Conservation (phyloP, 2,797 vertebrate genomes). For the Alectoris magna region DNA sequence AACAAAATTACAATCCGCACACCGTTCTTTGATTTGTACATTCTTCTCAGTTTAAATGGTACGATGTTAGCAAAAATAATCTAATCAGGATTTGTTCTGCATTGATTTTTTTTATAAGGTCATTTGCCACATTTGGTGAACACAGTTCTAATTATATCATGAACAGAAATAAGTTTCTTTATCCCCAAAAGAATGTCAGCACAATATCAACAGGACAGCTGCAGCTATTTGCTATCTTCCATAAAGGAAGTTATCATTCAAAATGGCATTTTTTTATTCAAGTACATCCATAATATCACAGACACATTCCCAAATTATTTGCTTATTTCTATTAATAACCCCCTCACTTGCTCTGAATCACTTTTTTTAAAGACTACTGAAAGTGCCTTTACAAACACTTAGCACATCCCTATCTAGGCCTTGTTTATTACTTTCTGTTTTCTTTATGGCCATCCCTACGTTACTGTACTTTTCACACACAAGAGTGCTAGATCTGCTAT, state of each 20-base stretch:
- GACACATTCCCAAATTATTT: neutral
- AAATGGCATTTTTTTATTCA: constrained; percentile 6
- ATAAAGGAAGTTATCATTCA: neutral
- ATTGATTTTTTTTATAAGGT: constrained; percentile 36
- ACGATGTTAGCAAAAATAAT: neutral
- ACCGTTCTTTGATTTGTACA: neutral
- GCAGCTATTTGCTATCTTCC: neutral
- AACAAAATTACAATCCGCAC: neutral
- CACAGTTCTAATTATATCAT: constrained; percentile 14
- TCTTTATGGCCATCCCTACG: neutral
- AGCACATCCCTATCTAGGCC: neutral
- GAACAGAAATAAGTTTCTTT: neutral
- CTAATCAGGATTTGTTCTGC: constrained; percentile 19
- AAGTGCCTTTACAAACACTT: neutral
- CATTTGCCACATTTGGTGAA: neutral
- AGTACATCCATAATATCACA: neutral
- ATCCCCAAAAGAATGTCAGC: neutral
- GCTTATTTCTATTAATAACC: neutral
- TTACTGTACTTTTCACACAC: neutral
- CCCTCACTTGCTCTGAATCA: neutral
- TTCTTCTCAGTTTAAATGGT: neutral
- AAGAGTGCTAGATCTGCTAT: neutral
- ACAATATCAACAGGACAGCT: neutral
- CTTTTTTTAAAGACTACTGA: neutral
- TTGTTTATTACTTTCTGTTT: neutral